Evolutionary conservation across 2,113 vertebrate species (phyloP), one percentile per base, ranked within the genome.

Genomic region (Climacteris rufus): DNA sequence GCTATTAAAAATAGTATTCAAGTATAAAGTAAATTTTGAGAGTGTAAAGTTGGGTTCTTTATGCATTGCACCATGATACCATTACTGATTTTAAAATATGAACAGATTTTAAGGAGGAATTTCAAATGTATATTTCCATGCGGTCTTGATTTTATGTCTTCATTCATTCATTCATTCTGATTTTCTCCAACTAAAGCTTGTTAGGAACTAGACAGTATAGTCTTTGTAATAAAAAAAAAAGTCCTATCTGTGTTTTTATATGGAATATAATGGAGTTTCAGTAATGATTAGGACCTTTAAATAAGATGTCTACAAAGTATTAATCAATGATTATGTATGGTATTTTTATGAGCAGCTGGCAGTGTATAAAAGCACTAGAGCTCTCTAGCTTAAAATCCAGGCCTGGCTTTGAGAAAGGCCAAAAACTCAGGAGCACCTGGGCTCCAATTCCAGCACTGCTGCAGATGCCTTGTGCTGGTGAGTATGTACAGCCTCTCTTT

Each of bases 311-410:
- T 47, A 24, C 16, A 35, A 83, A 83, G 16, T 4, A 72, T 45
- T 72, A 35, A 54, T 42, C 11, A 50, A 27, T 1, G 0, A 63
- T 44, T 17, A 20, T 6, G 2, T 4, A 18, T 17, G 10, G 8
- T 14, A 63, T 66, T 89, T 87, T 75, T 63, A 52, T 47, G 61
- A 70, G 53, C 10, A 47, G 8, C 5, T 68, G 15, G 1, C 4
- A 37, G 11, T 28, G 11, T 59, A 47, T 30, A 63, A 91, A 70
- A 91, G 10, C 10, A 33, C 28, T 70, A 47, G 20, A 77, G 47
- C 5, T 87, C 69, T 81, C 60, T 39, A 54, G 5, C 13, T 82
- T 56, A 75, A 78, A 91, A 57, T 82, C 33, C 19, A 37, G 16
- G 25, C 6, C 0, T 70, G 50, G 17, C 33, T 87, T 82, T 89